Conservation (phyloP, 92 coral and sea anemone genomes). For the Chrysogorgia sp. region DNA sequence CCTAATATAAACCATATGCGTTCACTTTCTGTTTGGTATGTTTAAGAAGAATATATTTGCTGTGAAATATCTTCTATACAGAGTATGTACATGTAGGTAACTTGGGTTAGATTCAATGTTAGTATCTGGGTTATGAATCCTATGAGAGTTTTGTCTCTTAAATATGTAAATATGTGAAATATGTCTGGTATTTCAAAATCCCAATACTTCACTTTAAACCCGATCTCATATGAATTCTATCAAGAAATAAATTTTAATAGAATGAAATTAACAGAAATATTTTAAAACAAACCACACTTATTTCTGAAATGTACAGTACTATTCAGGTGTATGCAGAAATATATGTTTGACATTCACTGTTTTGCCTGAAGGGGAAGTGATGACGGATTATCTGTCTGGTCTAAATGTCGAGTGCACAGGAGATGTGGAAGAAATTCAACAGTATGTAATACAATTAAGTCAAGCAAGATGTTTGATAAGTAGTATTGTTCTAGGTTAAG, state of each 20-base stretch:
- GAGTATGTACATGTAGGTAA: background rate
- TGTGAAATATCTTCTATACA: background rate
- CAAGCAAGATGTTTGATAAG: too few relatives aligned
- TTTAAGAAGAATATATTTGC: background rate
- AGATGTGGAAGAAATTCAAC: too few relatives aligned
- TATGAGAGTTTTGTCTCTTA: background rate
- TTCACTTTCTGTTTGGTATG: background rate
- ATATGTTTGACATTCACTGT: too few relatives aligned
- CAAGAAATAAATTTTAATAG: background rate
- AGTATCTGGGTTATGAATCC: background rate
- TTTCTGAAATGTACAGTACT: too few relatives aligned
- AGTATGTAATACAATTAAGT: too few relatives aligned
- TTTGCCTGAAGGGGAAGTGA: too few relatives aligned
- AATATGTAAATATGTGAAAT: slow-evolving; percentile 7
- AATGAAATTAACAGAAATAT: background rate
- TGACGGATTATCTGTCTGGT: too few relatives aligned
- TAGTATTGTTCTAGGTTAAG: too few relatives aligned
- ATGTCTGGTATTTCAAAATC: slow-evolving; percentile 24
- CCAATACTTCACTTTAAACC: background rate
- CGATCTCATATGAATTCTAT: background rate
- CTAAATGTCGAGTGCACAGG: too few relatives aligned
- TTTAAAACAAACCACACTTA: too few relatives aligned
- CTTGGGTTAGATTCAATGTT: background rate
- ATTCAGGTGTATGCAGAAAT: too few relatives aligned
- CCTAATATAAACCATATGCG: background rate